A percentile compares a stretch with the other conserved stretches of the same genome.
phyloP scores from a whole-genome alignment of 64 coral and sea anemone genomes.

The Stylophora pistillata region DNA sequence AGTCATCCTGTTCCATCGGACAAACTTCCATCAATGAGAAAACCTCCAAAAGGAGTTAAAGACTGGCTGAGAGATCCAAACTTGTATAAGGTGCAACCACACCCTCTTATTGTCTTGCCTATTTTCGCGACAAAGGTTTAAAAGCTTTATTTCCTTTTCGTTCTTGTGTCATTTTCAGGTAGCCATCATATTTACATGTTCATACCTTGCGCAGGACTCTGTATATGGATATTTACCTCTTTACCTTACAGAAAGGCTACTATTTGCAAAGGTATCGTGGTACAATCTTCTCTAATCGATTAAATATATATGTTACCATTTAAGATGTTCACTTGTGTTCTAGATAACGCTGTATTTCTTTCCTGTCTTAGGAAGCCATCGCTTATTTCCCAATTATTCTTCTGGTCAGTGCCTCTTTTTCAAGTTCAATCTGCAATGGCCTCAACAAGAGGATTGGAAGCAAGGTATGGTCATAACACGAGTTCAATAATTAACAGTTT shows the following conservation, averaged over 20 bases:
- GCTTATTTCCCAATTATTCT: slow-evolving; percentile 25
- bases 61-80: neutral
- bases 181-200: neutral
- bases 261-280: neutral
- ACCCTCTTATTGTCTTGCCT: neutral
- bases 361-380: neutral
- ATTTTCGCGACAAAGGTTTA: too few relatives aligned
- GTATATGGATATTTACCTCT: slow-evolving; percentile 8
- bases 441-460: neutral
- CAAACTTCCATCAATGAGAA: neutral
- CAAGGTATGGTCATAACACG: neutral
- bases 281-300: too few relatives aligned
- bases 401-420: neutral
- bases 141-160: neutral
- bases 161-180: neutral
- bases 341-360: neutral
- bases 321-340: too few relatives aligned
- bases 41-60: neutral
- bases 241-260: neutral
- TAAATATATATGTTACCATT: too few relatives aligned
- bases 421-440: neutral
- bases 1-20: neutral
- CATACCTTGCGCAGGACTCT: slow-evolving; percentile 1
- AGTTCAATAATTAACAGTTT: too few relatives aligned
- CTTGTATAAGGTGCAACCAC: neutral